phyloP scores from a whole-genome alignment of 1,140 invertebrate species.

The Phortica variegata region DNA sequence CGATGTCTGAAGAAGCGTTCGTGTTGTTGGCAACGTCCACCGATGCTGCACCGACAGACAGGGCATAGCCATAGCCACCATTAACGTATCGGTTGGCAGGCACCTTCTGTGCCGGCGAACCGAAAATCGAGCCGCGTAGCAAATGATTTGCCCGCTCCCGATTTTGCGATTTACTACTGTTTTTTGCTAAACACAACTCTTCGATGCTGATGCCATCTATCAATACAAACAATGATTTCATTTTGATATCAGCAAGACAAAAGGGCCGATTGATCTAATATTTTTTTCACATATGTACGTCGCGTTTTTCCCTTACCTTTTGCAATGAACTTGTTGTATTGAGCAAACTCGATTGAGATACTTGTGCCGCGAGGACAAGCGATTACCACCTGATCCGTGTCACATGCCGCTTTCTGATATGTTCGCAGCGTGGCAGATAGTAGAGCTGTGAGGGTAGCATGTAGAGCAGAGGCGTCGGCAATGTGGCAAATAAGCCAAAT shows the following conservation, averaged over 20 bases:
- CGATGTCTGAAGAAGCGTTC: constrained; percentile 7
- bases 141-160: constrained; percentile 40
- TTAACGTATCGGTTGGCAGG: constrained; percentile 33
- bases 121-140: constrained; percentile 46
- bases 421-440: constrained; percentile 84
- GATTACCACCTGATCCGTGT: constrained; percentile 79
- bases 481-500: background rate
- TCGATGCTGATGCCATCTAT: constrained; percentile 50
- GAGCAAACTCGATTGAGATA: constrained; percentile 78
- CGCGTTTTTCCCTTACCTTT: constrained; percentile 53
- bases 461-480: background rate
- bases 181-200: constrained; percentile 38
- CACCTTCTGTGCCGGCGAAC: constrained; percentile 29
- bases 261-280: too few relatives aligned
- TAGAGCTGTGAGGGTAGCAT: constrained; percentile 64
- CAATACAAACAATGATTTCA: too few relatives aligned
- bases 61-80: constrained; percentile 17
- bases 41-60: constrained; percentile 9
- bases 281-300: too few relatives aligned
- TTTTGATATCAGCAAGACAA: too few relatives aligned
- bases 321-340: constrained; percentile 57
- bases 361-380: constrained; percentile 83
- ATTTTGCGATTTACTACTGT: constrained; percentile 24
- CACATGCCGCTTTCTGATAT: constrained; percentile 83
- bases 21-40: constrained; percentile 6